Percentiles rank a stretch among this genome's conserved stretches.
phyloP scores from a whole-genome alignment of 2,797 vertebrate species.

The Microchirus variegatus region DNA sequence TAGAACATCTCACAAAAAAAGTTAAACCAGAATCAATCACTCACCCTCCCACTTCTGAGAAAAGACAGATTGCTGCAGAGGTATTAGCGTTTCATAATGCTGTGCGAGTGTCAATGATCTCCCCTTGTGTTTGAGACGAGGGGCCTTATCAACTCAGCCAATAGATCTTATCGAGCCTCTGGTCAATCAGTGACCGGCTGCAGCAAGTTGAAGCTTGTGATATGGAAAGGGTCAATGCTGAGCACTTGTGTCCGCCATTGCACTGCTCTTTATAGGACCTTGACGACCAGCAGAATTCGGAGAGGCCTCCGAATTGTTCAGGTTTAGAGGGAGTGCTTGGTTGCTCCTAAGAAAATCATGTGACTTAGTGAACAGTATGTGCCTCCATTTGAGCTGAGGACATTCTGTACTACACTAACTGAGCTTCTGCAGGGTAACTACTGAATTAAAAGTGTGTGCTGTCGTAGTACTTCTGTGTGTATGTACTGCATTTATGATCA shows the following conservation, averaged over 20 bases:
- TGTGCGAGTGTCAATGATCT: constrained; percentile 78
- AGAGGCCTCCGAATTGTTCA: constrained; percentile 13
- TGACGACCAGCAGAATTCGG: constrained; percentile 27
- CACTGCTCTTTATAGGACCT: constrained; percentile 13
- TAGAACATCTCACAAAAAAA: constrained; percentile 22
- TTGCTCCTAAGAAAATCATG: constrained; percentile 24
- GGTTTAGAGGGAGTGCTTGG: constrained; percentile 33
- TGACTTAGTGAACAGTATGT: constrained; percentile 9
- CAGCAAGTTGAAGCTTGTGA: constrained; percentile 49
- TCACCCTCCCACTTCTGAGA: constrained; percentile 61
- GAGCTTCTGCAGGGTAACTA: not conserved
- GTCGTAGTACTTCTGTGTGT: no score
- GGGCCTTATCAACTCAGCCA: constrained; percentile 74
- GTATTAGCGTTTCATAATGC: constrained; percentile 74
- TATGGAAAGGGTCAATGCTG: constrained; percentile 50
- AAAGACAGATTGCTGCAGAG: constrained; percentile 55
- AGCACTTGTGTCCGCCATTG: constrained; percentile 4
- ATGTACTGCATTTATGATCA: no score
- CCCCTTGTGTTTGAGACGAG: constrained; percentile 72
- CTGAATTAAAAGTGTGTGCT: no score
- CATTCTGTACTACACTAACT: not conserved
- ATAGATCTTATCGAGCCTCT: constrained; percentile 74
- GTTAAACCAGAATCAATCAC: constrained; percentile 46
- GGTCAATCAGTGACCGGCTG: constrained; percentile 76
- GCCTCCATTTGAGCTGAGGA: constrained; percentile 10